phyloP scores from a whole-genome alignment of 2,113 vertebrate genomes.

The human (Homo sapiens) region GRCh38 chr3:81598501-81599000 shows the following conservation, averaged over 20 bases:
- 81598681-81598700: neutral
- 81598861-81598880: neutral
- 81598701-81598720: neutral
- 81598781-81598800: neutral
- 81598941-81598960: constrained; percentile 10
- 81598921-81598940: neutral
- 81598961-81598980: neutral
- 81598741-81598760: constrained; percentile 10
- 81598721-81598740: neutral
- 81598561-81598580: neutral
- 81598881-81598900: neutral
- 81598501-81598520: neutral
- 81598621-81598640: neutral
- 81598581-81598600: neutral
- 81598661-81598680: neutral
- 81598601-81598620: neutral
- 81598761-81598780: neutral
- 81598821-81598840: neutral
- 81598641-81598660: neutral
- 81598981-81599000: neutral
- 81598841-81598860: neutral
- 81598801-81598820: neutral
- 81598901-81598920: neutral
- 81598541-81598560: neutral
- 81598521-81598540: neutral